These are phyloP conservation scores for Salvelinus alpinus DNA, from an alignment of 2,113 vertebrate genomes.

Conservation along the genomic window DNA sequence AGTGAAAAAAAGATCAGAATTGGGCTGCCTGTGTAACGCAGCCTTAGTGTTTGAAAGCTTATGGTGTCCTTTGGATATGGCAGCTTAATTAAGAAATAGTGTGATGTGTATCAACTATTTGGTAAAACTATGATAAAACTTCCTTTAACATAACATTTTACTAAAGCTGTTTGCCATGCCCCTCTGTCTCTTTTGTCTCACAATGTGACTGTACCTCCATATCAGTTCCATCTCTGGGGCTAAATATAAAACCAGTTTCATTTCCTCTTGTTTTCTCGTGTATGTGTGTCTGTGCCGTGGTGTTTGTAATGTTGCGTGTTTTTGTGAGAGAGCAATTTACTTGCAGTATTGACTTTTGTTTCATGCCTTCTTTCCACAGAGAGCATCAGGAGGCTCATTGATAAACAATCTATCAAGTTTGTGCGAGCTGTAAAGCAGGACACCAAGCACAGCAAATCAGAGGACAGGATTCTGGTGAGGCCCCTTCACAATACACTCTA, in stretches of 20 bases:
- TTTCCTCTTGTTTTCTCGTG: not conserved
- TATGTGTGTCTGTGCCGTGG: not conserved
- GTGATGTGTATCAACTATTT: not conserved
- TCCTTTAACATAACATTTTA: too few relatives aligned
- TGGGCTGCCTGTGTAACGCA: too few relatives aligned
- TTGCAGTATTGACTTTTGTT: conserved; percentile 2
- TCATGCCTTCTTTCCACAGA: conserved; percentile 53
- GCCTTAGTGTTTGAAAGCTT: not conserved
- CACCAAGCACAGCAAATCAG: conserved; percentile 67
- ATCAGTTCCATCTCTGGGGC: not conserved
- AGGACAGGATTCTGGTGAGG: conserved; percentile 75
- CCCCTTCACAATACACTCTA: not conserved
- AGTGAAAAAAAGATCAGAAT: too few relatives aligned
- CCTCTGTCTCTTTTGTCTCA: too few relatives aligned
- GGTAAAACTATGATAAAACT: not conserved
- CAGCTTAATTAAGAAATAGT: too few relatives aligned
- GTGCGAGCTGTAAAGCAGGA: conserved; percentile 75
- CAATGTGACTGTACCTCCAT: not conserved
- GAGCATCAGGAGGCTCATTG: conserved; percentile 77
- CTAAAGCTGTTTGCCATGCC: too few relatives aligned
- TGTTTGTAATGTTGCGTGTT: not conserved
- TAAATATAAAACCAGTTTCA: not conserved
- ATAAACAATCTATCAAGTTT: conserved; percentile 76
- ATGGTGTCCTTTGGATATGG: too few relatives aligned
- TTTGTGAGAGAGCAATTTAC: not conserved